Percentiles rank a stretch among this genome's conserved stretches.
phyloP scores from a whole-genome alignment of 2,113 vertebrate genomes.

The Grammomys dolichurus region DNA sequence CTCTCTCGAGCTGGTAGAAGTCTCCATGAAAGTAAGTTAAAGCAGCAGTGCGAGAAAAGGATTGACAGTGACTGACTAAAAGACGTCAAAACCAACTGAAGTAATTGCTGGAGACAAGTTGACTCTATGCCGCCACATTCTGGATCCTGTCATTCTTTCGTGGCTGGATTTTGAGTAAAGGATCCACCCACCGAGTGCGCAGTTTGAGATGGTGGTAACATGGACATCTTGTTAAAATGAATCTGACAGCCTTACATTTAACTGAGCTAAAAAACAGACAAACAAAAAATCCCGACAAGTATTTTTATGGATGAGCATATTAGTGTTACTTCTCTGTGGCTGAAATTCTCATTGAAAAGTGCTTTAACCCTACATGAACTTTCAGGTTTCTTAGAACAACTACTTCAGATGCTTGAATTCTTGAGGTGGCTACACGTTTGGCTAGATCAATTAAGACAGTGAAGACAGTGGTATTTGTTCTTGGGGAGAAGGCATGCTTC shows the following conservation, averaged over 20 bases:
- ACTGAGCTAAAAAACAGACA: not conserved
- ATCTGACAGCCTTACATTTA: not conserved
- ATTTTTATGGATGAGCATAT: not conserved
- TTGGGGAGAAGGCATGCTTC: not conserved
- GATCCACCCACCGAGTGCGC: not conserved
- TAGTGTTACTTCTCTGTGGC: not conserved
- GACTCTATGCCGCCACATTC: not conserved
- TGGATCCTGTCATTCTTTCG: slow-evolving; percentile 8
- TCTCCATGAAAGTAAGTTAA: slow-evolving; percentile 31
- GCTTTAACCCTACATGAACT: not conserved
- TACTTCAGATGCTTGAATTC: not conserved
- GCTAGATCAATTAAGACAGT: not conserved
- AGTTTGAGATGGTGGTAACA: not conserved
- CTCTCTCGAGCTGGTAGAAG: slow-evolving; percentile 38
- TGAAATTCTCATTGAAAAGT: not conserved
- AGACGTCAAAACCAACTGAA: not conserved
- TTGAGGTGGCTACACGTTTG: not conserved
- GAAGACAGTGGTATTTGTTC: not conserved
- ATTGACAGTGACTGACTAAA: slow-evolving; percentile 17
- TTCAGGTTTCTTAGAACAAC: not conserved
- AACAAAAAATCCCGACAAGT: not conserved
- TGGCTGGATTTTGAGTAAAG: not conserved
- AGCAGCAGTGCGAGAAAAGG: not conserved
- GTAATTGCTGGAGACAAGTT: slow-evolving; percentile 10
- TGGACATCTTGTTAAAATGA: not conserved